Percentiles rank a stretch among this genome's conserved stretches.
Conservation (phyloP, 2,797 vertebrate genomes). For the Pangasius mekongensis region DNA sequence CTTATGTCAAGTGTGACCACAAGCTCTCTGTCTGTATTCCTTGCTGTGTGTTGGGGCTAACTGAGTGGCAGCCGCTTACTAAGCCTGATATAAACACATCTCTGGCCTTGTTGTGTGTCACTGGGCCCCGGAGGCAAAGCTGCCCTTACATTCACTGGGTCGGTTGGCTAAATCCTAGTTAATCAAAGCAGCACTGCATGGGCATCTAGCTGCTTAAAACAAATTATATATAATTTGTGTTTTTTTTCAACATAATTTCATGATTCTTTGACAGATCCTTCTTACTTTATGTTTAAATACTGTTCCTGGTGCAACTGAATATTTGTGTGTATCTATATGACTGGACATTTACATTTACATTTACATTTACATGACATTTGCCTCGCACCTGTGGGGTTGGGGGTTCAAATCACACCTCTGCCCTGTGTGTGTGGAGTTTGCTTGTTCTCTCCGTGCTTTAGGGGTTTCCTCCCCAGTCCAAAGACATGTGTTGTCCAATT, state of each 20-base stretch:
- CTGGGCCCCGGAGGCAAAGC: conserved; percentile 66
- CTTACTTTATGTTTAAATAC: neutral
- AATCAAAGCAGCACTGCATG: conserved; percentile 49
- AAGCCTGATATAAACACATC: conserved; percentile 64
- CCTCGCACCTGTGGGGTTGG: no score
- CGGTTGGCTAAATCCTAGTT: conserved; percentile 60
- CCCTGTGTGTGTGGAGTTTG: no score
- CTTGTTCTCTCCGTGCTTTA: no score
- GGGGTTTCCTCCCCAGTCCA: no score
- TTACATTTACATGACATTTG: no score
- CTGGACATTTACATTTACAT: conserved; percentile 46
- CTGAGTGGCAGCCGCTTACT: conserved; percentile 52
- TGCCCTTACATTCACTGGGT: conserved; percentile 66
- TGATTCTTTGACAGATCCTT: neutral
- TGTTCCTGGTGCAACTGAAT: neutral
- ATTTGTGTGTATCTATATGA: neutral
- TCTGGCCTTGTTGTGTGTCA: conserved; percentile 64
- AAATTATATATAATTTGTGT: neutral
- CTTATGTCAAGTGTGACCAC: conserved; percentile 70
- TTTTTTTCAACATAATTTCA: conserved; percentile 2
- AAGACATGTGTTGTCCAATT: no score
- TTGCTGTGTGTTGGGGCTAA: conserved; percentile 50
- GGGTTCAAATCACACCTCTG: no score
- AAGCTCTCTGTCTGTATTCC: conserved; percentile 54
- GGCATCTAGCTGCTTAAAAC: conserved; percentile 8